phyloP scores from a whole-genome alignment of 2,113 vertebrate species.

The Bubalus kerabau region DNA sequence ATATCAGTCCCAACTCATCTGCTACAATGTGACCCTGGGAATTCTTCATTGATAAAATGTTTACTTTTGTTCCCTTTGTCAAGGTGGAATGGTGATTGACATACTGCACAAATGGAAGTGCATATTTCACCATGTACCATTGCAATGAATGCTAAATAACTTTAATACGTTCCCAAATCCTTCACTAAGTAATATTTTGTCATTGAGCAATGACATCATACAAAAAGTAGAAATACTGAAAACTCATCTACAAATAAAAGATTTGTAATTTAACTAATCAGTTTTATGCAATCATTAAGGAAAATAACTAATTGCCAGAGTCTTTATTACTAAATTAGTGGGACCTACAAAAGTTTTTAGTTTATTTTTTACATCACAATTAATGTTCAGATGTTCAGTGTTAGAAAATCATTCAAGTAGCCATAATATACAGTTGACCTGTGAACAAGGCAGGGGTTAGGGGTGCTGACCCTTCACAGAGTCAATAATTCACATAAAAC shows the following conservation, averaged over 20 bases:
- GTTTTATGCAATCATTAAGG: neutral
- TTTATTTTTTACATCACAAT: neutral
- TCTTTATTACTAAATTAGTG: neutral
- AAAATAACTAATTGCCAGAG: neutral
- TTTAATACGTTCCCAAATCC: constrained; percentile 40
- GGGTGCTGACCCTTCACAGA: neutral
- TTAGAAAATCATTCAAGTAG: neutral
- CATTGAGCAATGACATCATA: constrained; percentile 40
- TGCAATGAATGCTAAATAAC: constrained; percentile 40
- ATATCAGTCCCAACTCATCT: neutral
- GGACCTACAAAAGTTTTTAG: neutral
- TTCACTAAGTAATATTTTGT: constrained; percentile 39
- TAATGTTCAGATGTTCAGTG: neutral
- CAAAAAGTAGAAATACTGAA: neutral
- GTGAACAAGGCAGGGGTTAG: neutral
- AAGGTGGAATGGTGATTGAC: neutral
- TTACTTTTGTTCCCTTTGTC: constrained; percentile 6
- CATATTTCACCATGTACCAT: constrained; percentile 45
- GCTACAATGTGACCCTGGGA: neutral
- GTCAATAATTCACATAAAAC: neutral
- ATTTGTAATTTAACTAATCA: neutral
- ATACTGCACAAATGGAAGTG: neutral
- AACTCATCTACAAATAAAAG: neutral
- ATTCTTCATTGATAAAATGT: neutral
- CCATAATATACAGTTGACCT: neutral